Conservation (phyloP, 2,797 vertebrate species). For the Sylvilagus floridanus region DNA sequence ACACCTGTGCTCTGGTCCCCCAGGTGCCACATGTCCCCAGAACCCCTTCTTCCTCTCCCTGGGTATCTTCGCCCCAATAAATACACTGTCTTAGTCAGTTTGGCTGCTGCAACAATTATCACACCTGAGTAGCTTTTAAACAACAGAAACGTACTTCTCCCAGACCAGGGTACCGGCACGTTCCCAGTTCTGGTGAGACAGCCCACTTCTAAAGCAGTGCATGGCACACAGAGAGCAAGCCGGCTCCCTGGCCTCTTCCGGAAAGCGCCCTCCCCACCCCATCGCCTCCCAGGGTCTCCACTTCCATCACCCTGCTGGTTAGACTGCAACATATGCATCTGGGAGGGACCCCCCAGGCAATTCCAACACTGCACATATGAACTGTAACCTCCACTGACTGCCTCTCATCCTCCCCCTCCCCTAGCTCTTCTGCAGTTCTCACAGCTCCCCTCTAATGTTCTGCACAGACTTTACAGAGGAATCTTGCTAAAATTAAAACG, state of each 20-base stretch:
- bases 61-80: not conserved
- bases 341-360: not conserved
- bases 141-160: not conserved
- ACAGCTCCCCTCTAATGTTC: conserved; percentile 32
- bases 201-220: not conserved
- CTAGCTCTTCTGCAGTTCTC: not conserved
- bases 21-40: not conserved
- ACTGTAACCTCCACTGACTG: not conserved
- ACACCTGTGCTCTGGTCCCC: not conserved
- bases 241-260: not conserved
- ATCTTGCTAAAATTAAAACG: conserved; percentile 12
- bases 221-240: not conserved
- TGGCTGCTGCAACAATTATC: not conserved
- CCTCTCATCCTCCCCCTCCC: not conserved
- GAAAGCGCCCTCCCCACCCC: not conserved
- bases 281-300: not conserved
- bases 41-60: not conserved
- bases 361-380: not conserved
- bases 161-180: not conserved
- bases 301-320: not conserved
- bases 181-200: not conserved
- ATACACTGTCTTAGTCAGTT: not conserved
- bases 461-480: not conserved
- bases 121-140: not conserved
- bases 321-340: not conserved